Conservation (phyloP, 2,888 invertebrate genomes). For the Drosophila mayaguana region DNA sequence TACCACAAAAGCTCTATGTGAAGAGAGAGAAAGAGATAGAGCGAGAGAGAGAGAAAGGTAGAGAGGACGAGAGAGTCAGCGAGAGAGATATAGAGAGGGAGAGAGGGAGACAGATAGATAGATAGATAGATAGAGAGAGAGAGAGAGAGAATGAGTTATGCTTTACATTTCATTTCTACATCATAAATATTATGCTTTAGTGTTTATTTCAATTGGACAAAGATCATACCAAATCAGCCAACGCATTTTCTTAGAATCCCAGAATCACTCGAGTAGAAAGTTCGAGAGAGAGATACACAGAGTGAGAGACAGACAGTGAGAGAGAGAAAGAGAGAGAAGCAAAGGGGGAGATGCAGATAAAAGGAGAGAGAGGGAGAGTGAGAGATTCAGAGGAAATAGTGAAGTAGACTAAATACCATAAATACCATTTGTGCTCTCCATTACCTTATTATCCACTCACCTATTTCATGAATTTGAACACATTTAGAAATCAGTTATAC, state of each 20-base stretch:
- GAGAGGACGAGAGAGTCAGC: not conserved
- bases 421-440: not conserved
- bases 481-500: not conserved
- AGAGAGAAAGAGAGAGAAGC: not conserved
- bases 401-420: too few relatives aligned
- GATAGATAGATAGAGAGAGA: too few relatives aligned
- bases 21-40: not conserved
- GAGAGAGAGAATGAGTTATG: too few relatives aligned
- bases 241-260: too few relatives aligned
- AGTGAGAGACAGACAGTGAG: not conserved
- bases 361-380: too few relatives aligned
- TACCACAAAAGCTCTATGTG: not conserved
- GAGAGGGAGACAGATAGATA: not conserved
- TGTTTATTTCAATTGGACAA: too few relatives aligned
- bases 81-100: not conserved
- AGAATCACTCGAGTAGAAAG: too few relatives aligned
- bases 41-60: not conserved
- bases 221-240: too few relatives aligned
- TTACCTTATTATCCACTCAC: not conserved
- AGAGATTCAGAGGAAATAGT: too few relatives aligned
- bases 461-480: not conserved
- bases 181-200: too few relatives aligned
- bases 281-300: not conserved
- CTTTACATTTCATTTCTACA: too few relatives aligned
- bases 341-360: too few relatives aligned